These are phyloP conservation scores for Craterocephalus amniculus DNA, from an alignment of 2,797 vertebrate genomes.

Conservation along the genomic window DNA sequence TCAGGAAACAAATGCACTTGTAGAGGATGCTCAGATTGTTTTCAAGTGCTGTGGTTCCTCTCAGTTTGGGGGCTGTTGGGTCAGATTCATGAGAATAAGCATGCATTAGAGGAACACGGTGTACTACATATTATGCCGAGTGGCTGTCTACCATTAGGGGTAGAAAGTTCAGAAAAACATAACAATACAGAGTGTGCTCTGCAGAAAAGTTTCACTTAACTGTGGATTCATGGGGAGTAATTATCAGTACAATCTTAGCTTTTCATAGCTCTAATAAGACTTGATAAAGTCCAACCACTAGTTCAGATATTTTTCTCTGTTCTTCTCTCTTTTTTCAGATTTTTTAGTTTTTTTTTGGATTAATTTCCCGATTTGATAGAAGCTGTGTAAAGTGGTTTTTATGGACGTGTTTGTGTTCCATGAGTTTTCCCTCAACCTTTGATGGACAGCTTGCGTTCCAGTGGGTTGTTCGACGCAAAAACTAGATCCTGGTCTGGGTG, in stretches of 20 bases:
- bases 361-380: too few species aligned
- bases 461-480: too few species aligned
- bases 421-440: too few species aligned
- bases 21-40: conserved; percentile 57
- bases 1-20: conserved; percentile 57
- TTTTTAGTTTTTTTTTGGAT: too few species aligned
- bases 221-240: conserved; percentile 8
- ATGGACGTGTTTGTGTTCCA: too few species aligned
- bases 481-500: too few species aligned
- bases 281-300: background rate
- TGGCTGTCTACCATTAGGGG: conserved; percentile 8
- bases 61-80: conserved; percentile 21
- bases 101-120: conserved; percentile 27
- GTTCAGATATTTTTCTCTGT: background rate
- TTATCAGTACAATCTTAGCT: background rate
- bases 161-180: conserved; percentile 13
- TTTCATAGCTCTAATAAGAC: background rate
- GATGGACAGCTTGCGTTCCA: too few species aligned
- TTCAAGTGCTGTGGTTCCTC: conserved; percentile 43
- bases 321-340: background rate
- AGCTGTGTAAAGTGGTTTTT: too few species aligned
- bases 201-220: conserved; percentile 13
- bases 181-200: background rate
- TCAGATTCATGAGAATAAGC: conserved; percentile 42
- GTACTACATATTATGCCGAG: conserved; percentile 33